These are phyloP conservation scores for Acanthopagrus latus DNA, from an alignment of 2,797 vertebrate species.

Conservation along the genomic window DNA sequence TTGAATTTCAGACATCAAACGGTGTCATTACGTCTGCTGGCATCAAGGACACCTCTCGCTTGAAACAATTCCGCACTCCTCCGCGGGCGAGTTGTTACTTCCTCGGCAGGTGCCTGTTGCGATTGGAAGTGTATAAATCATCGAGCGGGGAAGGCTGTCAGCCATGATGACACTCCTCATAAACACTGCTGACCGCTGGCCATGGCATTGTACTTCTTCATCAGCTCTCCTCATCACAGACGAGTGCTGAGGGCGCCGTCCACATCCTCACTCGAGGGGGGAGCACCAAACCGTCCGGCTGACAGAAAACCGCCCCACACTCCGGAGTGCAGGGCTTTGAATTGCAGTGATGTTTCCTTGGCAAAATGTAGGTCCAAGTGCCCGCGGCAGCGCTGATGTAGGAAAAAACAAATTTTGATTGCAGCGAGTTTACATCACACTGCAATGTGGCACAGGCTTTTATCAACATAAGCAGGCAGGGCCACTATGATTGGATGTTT, in stretches of 20 bases:
- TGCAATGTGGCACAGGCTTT: conserved; percentile 67
- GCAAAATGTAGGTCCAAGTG: conserved; percentile 62
- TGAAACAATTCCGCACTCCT: conserved; percentile 69
- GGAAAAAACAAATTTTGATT: conserved; percentile 73
- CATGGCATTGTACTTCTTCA: conserved; percentile 79
- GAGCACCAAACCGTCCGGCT: conserved; percentile 30
- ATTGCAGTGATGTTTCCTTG: conserved; percentile 68
- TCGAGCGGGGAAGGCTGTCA: conserved; percentile 71
- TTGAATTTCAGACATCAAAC: conserved; percentile 58
- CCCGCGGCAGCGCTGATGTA: conserved; percentile 47
- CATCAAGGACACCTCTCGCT: conserved; percentile 74
- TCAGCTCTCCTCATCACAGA: conserved; percentile 66
- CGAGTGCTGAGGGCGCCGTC: conserved; percentile 60
- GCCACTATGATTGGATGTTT: conserved; percentile 64
- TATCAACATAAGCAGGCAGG: conserved; percentile 72
- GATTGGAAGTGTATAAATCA: conserved; percentile 82
- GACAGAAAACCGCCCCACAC: conserved; percentile 49
- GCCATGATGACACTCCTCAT: conserved; percentile 78
- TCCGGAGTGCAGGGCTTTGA: conserved; percentile 55
- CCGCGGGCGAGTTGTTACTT: conserved; percentile 74
- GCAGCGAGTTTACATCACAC: conserved; percentile 79
- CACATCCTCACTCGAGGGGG: conserved; percentile 50
- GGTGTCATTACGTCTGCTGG: conserved; percentile 49
- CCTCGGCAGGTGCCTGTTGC: conserved; percentile 71
- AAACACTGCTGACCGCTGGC: conserved; percentile 82